Conservation (phyloP, 2,888 invertebrate species). For the Tribolium freemani region DNA sequence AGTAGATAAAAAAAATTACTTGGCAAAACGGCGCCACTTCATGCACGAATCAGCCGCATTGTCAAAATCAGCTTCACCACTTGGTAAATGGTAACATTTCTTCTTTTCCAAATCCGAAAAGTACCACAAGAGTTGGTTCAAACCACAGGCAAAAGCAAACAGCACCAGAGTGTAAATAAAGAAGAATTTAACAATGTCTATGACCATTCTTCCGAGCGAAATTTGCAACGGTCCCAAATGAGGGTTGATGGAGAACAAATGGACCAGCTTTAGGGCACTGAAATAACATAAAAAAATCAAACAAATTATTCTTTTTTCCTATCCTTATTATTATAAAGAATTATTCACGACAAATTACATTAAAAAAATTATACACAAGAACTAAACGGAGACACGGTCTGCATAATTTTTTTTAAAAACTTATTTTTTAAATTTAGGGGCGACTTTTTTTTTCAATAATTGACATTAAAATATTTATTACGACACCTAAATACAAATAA, state of each 20-base stretch:
- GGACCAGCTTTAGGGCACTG: constrained; percentile 93
- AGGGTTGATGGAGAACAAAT: constrained; percentile 97
- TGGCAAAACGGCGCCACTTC: constrained; percentile 91
- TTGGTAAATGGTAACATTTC: constrained; percentile 84
- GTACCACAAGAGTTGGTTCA: constrained; percentile 94
- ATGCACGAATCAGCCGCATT: constrained; percentile 86
- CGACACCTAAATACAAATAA: no score
- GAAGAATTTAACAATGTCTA: constrained; percentile 96
- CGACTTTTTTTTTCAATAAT: no score
- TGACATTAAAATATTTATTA: no score
- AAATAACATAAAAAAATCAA: no score
- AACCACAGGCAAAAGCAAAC: constrained; percentile 96
- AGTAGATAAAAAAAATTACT: constrained; percentile 59
- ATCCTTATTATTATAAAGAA: no score
- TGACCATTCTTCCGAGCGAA: constrained; percentile 92
- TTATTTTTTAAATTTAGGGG: no score
- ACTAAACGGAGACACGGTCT: no score
- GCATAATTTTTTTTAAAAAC: no score
- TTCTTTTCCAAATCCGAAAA: constrained; percentile 90
- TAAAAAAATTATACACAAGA: no score
- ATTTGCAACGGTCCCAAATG: constrained; percentile 95
- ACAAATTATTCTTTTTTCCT: no score
- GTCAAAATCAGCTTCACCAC: constrained; percentile 86
- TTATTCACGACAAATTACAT: not conserved
- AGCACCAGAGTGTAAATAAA: constrained; percentile 93